A percentile compares a stretch with the other conserved stretches of the same genome.
Evolutionary conservation across 1,140 invertebrate genomes (phyloP).

Genomic region (Meloidogyne hapla): DNA sequence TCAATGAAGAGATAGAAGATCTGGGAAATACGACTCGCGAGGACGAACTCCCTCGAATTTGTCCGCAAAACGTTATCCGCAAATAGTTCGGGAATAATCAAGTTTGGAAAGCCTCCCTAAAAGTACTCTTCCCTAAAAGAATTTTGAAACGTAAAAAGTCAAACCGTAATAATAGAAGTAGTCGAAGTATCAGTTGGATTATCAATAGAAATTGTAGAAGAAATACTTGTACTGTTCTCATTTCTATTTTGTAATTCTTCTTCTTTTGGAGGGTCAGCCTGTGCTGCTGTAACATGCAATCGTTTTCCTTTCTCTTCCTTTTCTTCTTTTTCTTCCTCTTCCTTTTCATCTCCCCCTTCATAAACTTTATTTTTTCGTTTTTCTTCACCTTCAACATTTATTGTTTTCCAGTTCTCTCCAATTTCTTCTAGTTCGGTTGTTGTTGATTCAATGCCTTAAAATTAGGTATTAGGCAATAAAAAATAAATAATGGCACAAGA

Average conservation of each 20-base stretch:
- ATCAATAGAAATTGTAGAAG: neutral
- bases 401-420: neutral
- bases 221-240: neutral
- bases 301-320: conserved; percentile 14
- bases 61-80: too few species aligned
- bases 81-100: too few species aligned
- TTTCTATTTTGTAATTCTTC: neutral
- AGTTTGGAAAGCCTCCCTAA: too few species aligned
- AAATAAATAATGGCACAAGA: neutral
- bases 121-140: too few species aligned
- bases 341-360: conserved; percentile 6
- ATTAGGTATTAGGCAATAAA: too few species aligned
- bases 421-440: neutral
- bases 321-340: conserved; percentile 16
- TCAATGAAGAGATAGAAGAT: too few species aligned
- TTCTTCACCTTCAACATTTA: neutral
- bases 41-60: too few species aligned
- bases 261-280: neutral
- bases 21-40: too few species aligned
- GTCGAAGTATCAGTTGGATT: conserved; percentile 11
- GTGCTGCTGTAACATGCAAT: neutral
- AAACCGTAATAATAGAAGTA: conserved; percentile 5
- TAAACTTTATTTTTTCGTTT: neutral
- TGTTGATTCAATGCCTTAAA: neutral
- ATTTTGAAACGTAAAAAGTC: too few species aligned